Conservation (phyloP, 2,888 invertebrate species). For the Cinara cedri region DNA sequence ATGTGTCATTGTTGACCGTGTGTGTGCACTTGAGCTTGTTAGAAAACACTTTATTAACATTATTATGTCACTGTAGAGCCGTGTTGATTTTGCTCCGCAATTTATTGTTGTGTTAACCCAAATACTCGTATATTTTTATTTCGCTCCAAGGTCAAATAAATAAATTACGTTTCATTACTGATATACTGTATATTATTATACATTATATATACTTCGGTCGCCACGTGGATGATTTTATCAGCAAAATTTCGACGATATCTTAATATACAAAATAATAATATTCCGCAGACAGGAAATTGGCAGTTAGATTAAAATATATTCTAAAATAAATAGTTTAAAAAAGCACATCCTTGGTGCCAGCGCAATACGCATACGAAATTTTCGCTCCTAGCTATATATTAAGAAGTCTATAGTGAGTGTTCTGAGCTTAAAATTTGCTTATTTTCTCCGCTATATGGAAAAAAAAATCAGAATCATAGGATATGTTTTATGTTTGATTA, state of each 20-base stretch:
- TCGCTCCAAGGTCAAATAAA: constrained; percentile 22
- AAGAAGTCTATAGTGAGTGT: too few species aligned
- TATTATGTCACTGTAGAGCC: constrained; percentile 30
- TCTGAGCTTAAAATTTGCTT: too few species aligned
- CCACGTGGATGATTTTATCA: not conserved
- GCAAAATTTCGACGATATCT: not conserved
- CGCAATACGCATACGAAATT: too few species aligned
- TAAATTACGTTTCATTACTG: constrained; percentile 19
- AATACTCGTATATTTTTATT: constrained; percentile 54
- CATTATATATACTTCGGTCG: not conserved
- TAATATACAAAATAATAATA: too few species aligned
- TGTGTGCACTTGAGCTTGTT: constrained; percentile 46
- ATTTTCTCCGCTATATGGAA: too few species aligned
- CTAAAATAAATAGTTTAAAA: too few species aligned
- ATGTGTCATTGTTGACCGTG: constrained; percentile 31
- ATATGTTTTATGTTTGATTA: too few species aligned
- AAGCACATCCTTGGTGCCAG: too few species aligned
- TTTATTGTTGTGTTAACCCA: constrained; percentile 36
- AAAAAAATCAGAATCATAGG: too few species aligned
- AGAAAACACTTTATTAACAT: constrained; percentile 49
- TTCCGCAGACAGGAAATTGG: not conserved
- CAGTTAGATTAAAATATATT: not conserved
- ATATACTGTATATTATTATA: not conserved
- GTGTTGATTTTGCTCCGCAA: constrained; percentile 13
- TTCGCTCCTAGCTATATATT: too few species aligned